These are phyloP conservation scores for Nemurella pictetii DNA, from an alignment of 2,888 invertebrate species.

Conservation along the genomic window DNA sequence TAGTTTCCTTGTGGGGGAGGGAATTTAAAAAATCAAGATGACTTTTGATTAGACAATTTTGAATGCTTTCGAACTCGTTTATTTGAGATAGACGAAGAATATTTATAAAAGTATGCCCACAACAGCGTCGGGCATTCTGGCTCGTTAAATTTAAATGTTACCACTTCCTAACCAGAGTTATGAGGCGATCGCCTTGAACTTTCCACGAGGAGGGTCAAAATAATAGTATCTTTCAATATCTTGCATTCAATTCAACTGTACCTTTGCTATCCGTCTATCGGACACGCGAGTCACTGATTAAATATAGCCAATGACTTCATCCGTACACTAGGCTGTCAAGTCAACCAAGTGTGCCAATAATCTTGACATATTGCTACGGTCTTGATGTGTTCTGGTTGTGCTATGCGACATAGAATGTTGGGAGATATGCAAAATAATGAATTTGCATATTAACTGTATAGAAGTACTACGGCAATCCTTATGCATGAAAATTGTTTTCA, in stretches of 20 bases:
- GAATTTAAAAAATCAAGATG: no score
- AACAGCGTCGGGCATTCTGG: neutral
- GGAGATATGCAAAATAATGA: neutral
- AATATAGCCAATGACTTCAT: constrained; percentile 11
- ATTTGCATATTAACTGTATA: no score
- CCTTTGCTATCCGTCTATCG: neutral
- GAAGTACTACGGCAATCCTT: no score
- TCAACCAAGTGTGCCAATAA: neutral
- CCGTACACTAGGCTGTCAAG: neutral
- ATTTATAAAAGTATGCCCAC: neutral
- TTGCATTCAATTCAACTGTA: neutral
- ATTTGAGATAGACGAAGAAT: neutral
- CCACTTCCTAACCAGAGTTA: neutral
- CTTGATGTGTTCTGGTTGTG: neutral
- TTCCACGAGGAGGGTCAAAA: neutral
- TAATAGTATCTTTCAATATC: neutral
- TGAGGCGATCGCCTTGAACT: neutral
- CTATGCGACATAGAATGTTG: neutral
- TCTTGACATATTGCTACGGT: neutral
- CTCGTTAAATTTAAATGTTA: neutral
- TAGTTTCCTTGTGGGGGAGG: no score
- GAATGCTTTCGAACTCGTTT: neutral
- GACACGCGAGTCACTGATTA: constrained; percentile 8
- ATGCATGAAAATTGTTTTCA: no score
- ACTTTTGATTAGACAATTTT: neutral